phyloP scores from a whole-genome alignment of 2,113 vertebrate genomes.

The Pluvialis apricaria region DNA sequence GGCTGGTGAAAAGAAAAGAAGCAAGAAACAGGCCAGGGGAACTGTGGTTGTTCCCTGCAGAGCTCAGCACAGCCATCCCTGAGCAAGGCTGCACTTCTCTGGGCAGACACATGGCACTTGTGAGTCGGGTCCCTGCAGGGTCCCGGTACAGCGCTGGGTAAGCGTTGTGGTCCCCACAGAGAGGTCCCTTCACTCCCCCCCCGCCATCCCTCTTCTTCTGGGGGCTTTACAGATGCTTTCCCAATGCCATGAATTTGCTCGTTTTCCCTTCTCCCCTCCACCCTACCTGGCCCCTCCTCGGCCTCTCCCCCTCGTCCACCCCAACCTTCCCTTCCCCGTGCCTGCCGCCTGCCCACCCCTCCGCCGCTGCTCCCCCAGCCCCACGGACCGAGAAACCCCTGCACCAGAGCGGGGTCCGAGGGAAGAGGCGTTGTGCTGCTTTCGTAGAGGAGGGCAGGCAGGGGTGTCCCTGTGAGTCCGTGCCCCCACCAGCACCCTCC shows the following conservation, averaged over 20 bases:
- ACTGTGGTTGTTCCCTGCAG: background rate
- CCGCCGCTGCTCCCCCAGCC: background rate
- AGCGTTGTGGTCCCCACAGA: fast-evolving
- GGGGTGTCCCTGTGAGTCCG: background rate
- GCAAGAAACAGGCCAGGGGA: background rate
- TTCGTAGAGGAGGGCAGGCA: background rate
- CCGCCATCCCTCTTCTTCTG: background rate
- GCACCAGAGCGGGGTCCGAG: fast-evolving
- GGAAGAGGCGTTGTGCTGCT: background rate
- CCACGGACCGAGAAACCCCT: background rate
- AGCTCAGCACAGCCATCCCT: background rate
- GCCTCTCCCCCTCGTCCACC: background rate
- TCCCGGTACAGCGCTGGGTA: background rate
- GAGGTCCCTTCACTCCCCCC: background rate
- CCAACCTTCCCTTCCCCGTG: background rate
- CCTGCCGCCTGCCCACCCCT: background rate
- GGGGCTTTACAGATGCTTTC: background rate
- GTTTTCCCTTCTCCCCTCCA: background rate
- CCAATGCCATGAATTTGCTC: background rate
- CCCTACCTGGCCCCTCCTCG: fast-evolving
- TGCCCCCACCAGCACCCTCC: background rate
- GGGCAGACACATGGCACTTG: fast-evolving
- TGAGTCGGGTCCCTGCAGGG: fast-evolving
- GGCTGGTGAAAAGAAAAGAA: background rate
- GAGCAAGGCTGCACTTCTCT: background rate